These are phyloP conservation scores for Catharus ustulatus DNA, from an alignment of 2,797 vertebrate genomes.

Conservation along the genomic window DNA sequence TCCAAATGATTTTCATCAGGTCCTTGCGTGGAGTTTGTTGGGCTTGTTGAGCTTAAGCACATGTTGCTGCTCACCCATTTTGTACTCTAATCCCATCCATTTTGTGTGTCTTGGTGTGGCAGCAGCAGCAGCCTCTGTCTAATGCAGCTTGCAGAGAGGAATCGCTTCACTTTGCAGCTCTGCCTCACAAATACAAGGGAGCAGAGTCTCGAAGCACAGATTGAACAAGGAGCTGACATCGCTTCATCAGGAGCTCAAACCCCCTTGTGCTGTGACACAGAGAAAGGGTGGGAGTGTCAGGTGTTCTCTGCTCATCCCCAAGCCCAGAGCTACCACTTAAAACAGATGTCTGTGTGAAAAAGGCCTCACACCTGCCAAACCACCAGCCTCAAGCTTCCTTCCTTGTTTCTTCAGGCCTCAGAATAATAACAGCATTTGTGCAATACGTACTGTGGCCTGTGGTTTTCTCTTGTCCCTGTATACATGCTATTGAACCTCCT, in stretches of 20 bases:
- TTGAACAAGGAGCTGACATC: neutral
- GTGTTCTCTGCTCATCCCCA: neutral
- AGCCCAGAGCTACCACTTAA: constrained; percentile 62
- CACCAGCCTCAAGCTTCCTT: constrained; percentile 68
- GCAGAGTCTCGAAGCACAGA: neutral
- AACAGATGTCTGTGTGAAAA: constrained; percentile 66
- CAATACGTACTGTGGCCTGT: constrained; percentile 10
- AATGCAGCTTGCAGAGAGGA: neutral
- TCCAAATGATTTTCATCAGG: neutral
- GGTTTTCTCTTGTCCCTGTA: constrained; percentile 55
- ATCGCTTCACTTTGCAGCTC: neutral
- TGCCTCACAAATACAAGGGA: neutral
- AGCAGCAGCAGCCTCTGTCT: neutral
- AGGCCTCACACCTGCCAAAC: constrained; percentile 69
- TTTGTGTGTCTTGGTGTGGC: accelerated
- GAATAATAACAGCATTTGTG: constrained; percentile 54
- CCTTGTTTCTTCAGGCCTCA: constrained; percentile 52
- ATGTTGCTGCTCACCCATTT: neutral
- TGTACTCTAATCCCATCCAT: neutral
- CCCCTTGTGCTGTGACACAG: neutral
- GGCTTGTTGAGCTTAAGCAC: accelerated
- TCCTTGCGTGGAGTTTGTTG: neutral
- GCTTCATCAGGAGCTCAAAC: neutral
- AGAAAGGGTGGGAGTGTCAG: neutral
- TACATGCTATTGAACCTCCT: constrained; percentile 15